Percentiles rank a stretch among this genome's conserved stretches.
Conservation (phyloP, 2,797 vertebrate genomes). For the Astyanax mexicanus region DNA sequence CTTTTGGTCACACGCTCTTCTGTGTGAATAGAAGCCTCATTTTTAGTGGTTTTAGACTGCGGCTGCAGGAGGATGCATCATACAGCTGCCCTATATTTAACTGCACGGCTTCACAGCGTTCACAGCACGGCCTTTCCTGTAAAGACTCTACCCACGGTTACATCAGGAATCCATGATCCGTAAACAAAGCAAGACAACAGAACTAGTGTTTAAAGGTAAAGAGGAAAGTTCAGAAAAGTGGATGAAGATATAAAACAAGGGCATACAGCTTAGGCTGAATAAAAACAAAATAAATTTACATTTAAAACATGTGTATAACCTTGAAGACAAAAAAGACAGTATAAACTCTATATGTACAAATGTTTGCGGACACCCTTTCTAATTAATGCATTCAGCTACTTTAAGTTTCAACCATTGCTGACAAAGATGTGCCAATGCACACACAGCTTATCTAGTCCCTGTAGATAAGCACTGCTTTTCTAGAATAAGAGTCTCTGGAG, state of each 20-base stretch:
- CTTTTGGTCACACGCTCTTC: not conserved
- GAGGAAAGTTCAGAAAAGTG: not conserved
- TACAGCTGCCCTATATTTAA: not conserved
- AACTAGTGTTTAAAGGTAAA: not conserved
- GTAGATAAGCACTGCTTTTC: too few species aligned
- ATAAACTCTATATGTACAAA: too few species aligned
- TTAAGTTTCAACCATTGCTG: too few species aligned
- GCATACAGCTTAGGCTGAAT: not conserved
- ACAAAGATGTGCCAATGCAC: too few species aligned
- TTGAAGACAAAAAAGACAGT: too few species aligned
- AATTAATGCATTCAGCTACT: too few species aligned
- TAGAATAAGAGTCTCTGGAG: too few species aligned
- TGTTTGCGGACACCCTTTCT: too few species aligned
- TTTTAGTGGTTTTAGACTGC: constrained; percentile 12
- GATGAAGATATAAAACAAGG: not conserved
- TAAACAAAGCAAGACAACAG: not conserved
- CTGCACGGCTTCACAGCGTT: not conserved
- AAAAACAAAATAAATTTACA: not conserved
- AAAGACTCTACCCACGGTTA: not conserved
- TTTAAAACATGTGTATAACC: not conserved
- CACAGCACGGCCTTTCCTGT: not conserved
- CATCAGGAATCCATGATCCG: not conserved
- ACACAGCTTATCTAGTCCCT: too few species aligned
- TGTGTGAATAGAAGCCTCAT: not conserved
- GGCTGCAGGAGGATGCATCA: not conserved